A percentile compares a stretch with the other conserved stretches of the same genome.
Evolutionary conservation across 2,888 invertebrate genomes (phyloP).

Genomic region (Ceriagrion tenellum): DNA sequence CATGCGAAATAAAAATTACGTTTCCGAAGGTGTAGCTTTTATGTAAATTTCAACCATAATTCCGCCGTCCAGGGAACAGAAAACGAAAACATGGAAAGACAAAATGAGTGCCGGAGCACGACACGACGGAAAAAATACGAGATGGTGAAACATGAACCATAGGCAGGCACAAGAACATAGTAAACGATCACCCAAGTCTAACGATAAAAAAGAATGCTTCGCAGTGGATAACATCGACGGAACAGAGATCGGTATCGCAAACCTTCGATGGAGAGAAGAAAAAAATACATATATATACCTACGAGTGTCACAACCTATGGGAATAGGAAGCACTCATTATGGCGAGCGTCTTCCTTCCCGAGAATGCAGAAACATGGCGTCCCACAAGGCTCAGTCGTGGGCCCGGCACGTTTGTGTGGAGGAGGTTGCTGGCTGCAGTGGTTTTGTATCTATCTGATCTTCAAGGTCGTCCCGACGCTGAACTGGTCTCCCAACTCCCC

Average conservation of each 20-base stretch:
- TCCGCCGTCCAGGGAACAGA: not conserved
- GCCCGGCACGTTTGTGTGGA: not conserved
- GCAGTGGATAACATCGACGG: not conserved
- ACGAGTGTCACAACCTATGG: not conserved
- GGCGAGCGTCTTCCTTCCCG: not conserved
- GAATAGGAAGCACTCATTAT: not conserved
- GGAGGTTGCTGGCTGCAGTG: conserved; percentile 23
- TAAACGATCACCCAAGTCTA: not conserved
- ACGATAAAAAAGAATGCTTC: not conserved
- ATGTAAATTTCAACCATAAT: not conserved
- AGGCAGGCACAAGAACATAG: not conserved
- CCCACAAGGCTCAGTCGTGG: conserved; percentile 39
- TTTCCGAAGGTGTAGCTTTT: not conserved
- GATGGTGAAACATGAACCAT: not conserved
- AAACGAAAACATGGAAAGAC: not conserved
- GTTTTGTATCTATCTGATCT: conserved; percentile 43
- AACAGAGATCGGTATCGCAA: not conserved
- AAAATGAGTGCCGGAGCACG: not conserved
- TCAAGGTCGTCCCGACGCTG: conserved; percentile 52
- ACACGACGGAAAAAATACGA: not conserved
- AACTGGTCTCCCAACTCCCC: not conserved
- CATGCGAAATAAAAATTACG: too few species aligned
- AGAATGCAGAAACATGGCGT: conserved; percentile 44
- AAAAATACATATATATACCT: not conserved
- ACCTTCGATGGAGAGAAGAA: not conserved